Evolutionary conservation across 2,113 vertebrate genomes (phyloP), one percentile per base, ranked within the genome.

Genomic region (Galeopterus variegatus): DNA sequence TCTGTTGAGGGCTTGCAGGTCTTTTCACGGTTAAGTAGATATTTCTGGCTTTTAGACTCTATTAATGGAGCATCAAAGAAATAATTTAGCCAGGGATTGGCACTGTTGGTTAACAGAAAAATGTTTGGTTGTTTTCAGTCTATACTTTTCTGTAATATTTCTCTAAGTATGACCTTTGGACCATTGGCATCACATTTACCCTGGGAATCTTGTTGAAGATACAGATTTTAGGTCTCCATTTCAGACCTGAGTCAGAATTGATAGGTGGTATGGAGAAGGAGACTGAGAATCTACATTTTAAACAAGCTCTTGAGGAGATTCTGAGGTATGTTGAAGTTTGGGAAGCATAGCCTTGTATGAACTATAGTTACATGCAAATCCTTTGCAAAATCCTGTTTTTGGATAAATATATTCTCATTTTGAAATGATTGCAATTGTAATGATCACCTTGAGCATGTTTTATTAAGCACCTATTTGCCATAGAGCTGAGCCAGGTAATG

Each of bases 31-130:
- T 85, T 88, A 70, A 77, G 31, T 45, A 76, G 9, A 79, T 88
- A 65, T 58, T 87, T 95, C 28, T 94, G 89, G 69, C 64, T 96
- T 95, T 91, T 91, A 92, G 56, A n/a, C 3, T 56, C 93, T 64
- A 41, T 92, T 84, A 60, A 64, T n/a, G 76, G 48, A 69, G 5
- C 54, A 52, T 67, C 60, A 72, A 97, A 93, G 3, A 86, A 82
- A 64, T 85, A 69, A 82, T 82, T 73, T 86, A 86, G 45, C 18
- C 31, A 81, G 84, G 54, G 58, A 95, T 67, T 45, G 58, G n/a
- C 36, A 19, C 72, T 94, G 18, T 17, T 60, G 67, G 24, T 36
- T 88, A 58, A 28, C 23, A 64, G 58, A 84, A 36, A 85, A 52
- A 23, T 73, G 58, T 81, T 62, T 88, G n/a, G 9, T 67, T 79